These are phyloP conservation scores for Oscheius sp. DNA, from an alignment of 1,140 invertebrate species.

Conservation along the genomic window DNA sequence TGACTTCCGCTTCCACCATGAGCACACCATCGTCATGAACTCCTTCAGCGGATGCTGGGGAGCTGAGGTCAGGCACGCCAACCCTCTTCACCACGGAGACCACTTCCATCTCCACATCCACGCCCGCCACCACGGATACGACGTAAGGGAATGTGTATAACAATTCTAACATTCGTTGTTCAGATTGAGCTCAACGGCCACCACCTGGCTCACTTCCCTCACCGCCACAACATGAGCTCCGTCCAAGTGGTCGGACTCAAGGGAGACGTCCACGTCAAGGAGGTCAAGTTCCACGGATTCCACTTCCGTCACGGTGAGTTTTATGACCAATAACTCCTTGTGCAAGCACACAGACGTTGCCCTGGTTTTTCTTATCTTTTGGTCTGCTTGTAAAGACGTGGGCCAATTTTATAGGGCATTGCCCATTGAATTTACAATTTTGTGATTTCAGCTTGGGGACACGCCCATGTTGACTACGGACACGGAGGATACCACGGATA, in stretches of 20 bases:
- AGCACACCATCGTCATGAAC: constrained; percentile 31
- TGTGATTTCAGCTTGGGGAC: constrained; percentile 1
- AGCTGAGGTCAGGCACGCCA: constrained; percentile 25
- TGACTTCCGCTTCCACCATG: constrained; percentile 36
- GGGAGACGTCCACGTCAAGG: constrained; percentile 23
- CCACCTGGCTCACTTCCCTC: constrained; percentile 31
- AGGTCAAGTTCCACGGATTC: constrained; percentile 35
- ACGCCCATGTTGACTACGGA: constrained; percentile 17
- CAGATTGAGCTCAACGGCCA: constrained; percentile 31
- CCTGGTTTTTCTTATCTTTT: not conserved
- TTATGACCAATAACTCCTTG: not conserved
- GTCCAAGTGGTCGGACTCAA: constrained; percentile 33
- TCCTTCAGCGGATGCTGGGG: constrained; percentile 29
- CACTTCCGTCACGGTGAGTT: constrained; percentile 32
- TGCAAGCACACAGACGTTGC: not conserved
- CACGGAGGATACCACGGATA: constrained; percentile 31
- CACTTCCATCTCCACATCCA: constrained; percentile 32
- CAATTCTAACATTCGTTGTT: not conserved
- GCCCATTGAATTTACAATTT: not conserved
- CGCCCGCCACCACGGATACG: not conserved
- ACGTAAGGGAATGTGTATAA: too few relatives aligned
- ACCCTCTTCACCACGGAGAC: constrained; percentile 27
- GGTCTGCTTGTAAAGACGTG: not conserved
- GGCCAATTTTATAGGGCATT: not conserved
- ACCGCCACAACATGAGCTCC: constrained; percentile 18